Conservation (phyloP, 2,113 vertebrate genomes). For the Lipophrys pholis region DNA sequence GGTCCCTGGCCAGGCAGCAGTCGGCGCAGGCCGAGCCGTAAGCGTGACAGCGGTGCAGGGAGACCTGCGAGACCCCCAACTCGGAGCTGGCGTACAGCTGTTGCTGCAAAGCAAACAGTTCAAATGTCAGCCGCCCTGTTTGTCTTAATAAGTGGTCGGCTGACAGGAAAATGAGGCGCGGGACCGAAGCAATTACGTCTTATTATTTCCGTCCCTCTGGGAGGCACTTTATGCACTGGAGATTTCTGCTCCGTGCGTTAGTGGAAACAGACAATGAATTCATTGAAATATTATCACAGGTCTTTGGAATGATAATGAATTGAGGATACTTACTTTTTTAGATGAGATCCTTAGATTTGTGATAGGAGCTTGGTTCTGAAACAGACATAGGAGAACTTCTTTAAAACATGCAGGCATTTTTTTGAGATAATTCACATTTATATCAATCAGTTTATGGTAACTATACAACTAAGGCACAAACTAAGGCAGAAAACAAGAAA, state of each 20-base stretch:
- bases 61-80: constrained; percentile 93
- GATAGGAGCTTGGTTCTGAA: constrained; percentile 90
- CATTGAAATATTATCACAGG: constrained; percentile 29
- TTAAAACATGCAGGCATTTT: too few relatives aligned
- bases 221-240: constrained; percentile 20
- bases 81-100: constrained; percentile 96
- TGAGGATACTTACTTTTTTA: constrained; percentile 90
- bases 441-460: too few relatives aligned
- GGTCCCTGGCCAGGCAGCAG: constrained; percentile 96
- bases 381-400: constrained; percentile 13
- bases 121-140: constrained; percentile 70
- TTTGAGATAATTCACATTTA: too few relatives aligned
- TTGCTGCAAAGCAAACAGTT: constrained; percentile 88
- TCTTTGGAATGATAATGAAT: not conserved
- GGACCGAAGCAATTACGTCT: constrained; percentile 40
- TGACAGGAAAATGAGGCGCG: constrained; percentile 69
- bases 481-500: too few relatives aligned
- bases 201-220: constrained; percentile 50
- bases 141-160: constrained; percentile 67
- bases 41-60: constrained; percentile 94
- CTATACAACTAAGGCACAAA: too few relatives aligned
- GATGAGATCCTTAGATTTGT: constrained; percentile 96
- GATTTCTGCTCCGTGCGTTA: constrained; percentile 23
- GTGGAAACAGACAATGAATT: constrained; percentile 14
- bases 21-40: constrained; percentile 96